Conservation (phyloP, 2,113 vertebrate genomes). For the Centropus unirufus region DNA sequence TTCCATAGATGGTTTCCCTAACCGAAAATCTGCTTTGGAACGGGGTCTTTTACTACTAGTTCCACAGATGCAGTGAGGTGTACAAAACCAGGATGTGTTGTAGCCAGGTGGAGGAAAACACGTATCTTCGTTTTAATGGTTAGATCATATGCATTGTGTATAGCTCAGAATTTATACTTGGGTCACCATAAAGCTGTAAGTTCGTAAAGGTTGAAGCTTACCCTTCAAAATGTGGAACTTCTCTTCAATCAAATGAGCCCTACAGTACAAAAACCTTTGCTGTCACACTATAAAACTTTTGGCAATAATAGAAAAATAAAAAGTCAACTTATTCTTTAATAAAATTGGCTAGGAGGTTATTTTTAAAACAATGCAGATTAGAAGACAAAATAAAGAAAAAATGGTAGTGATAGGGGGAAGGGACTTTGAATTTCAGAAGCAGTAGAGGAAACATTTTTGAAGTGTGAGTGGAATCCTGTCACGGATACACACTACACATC, state of each 20-base stretch:
- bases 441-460: background rate
- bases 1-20: background rate
- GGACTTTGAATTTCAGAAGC: background rate
- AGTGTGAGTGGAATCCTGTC: background rate
- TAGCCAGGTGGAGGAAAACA: background rate
- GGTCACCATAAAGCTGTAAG: background rate
- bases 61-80: background rate
- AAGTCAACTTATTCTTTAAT: background rate
- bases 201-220: background rate
- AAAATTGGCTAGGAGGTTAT: background rate
- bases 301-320: background rate
- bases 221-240: background rate
- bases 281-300: background rate
- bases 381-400: background rate
- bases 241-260: background rate
- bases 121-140: background rate
- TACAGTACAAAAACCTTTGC: background rate
- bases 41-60: background rate
- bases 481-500: background rate
- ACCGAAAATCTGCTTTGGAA: background rate
- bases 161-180: background rate
- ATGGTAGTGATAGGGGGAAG: background rate
- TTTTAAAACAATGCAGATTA: background rate
- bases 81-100: background rate
- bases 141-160: background rate